Evolutionary conservation across 2,113 vertebrate species (phyloP).

Genomic region (Bambusicola thoracicus): DNA sequence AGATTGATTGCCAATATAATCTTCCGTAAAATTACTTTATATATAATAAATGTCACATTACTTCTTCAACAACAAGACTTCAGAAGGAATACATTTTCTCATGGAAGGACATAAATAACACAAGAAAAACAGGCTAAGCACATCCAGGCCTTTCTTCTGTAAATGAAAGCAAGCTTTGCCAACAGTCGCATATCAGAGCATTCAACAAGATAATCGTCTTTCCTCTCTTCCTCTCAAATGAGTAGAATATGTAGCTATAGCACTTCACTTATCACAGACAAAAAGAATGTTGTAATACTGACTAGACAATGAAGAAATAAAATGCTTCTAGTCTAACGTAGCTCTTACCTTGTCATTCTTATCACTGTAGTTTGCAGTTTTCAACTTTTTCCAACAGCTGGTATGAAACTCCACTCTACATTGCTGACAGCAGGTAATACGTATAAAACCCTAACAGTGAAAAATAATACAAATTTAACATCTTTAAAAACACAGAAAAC

Average conservation of each 20-base stretch:
- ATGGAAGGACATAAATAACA: background rate
- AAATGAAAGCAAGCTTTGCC: background rate
- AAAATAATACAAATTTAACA: background rate
- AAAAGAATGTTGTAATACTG: background rate
- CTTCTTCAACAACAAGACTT: background rate
- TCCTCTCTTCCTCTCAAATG: background rate
- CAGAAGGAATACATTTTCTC: background rate
- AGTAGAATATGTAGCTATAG: background rate
- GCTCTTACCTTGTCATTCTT: constrained; percentile 91
- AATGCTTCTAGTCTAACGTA: background rate
- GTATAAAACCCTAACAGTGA: constrained; percentile 88
- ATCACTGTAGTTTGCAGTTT: constrained; percentile 81
- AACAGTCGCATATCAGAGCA: background rate
- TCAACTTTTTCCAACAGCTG: constrained; percentile 93
- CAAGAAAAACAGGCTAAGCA: background rate
- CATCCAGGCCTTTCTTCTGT: background rate
- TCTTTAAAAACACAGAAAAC: background rate
- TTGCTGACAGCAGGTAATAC: constrained; percentile 85
- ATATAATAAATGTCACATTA: fast-evolving
- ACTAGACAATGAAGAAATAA: background rate
- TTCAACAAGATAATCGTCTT: background rate
- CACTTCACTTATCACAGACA: background rate
- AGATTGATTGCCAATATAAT: background rate
- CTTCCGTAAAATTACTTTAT: background rate
- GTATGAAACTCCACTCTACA: constrained; percentile 93